Evolutionary conservation across 2,797 vertebrate species (phyloP), one percentile per base, ranked within the genome.

Genomic region (Choloepus didactylus): DNA sequence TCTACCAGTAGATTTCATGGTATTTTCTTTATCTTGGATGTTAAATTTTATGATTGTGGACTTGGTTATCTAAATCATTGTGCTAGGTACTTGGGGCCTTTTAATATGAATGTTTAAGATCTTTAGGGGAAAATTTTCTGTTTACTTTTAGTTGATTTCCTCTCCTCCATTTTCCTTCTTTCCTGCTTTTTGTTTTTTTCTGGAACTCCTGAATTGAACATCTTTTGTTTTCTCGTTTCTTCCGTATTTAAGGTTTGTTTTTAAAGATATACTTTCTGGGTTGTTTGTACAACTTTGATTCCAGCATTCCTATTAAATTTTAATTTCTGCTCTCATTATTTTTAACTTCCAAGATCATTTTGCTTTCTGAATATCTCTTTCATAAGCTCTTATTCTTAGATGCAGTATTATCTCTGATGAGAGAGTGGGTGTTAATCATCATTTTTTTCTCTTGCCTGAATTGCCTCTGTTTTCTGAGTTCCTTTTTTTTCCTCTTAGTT

Each of bases 261-360:
- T 2, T 12, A 35, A 79, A 35, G 59, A 59, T 18, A 54, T 18
- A 54, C 3, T 54, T 54, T 67, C 19, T 76, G 31, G 25, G 41
- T 49, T 59, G 38, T 89, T 83, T 88, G 51, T 15, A 23, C 70
- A 76, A 77, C 29, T 76, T 76, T 31, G 7, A 56, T 88, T 23
- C 31, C 18, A 76, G 25, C 31, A 76, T 89, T 89, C 18, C 23
- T 83, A 25, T 81, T 81, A 64, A 16, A 81, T 76, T 89, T 12
- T 88, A 31, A 88, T 76, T 89, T 93, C 46, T 83, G 18, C 38
- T 66, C 23, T 66, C 38, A 46, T 14, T 44, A 18, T 67, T 75
- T 93, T 89, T 31, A 89, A 56, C n/a, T 88, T 59, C 46, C 31
- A 67, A 25, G 51, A 64, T 88, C 16, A 46, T 73, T 88, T 69